Evolutionary conservation across 2,888 invertebrate genomes (phyloP).

Genomic region (Tyria jacobaeae): DNA sequence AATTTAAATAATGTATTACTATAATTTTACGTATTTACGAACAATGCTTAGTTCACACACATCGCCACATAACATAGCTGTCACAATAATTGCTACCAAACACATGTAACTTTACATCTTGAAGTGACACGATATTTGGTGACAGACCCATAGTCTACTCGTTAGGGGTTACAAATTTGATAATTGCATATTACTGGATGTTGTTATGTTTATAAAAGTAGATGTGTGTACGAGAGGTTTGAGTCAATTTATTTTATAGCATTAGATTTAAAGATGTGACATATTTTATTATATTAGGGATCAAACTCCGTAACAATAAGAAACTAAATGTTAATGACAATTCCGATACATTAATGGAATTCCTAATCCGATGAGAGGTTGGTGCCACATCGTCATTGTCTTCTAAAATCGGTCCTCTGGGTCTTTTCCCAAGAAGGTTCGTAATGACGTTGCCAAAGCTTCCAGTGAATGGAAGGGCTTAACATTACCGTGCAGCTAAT

Average conservation of each 20-base stretch:
- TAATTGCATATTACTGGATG: conserved; percentile 44
- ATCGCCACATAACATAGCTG: neutral
- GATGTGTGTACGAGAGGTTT: neutral
- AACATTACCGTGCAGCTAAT: too few species aligned
- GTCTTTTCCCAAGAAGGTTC: too few species aligned
- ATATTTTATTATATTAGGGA: neutral
- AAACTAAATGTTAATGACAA: neutral
- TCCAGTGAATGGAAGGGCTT: too few species aligned
- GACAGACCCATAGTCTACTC: conserved; percentile 44
- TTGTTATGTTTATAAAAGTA: conserved; percentile 12
- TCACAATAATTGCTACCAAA: neutral
- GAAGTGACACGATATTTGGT: conserved; percentile 28
- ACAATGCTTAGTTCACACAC: too few species aligned
- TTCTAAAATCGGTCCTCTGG: too few species aligned
- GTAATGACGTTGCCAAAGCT: too few species aligned
- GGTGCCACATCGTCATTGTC: too few species aligned
- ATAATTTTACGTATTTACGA: too few species aligned
- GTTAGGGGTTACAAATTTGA: conserved; percentile 54
- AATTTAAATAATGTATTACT: too few species aligned
- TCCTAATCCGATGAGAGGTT: too few species aligned
- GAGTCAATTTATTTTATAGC: neutral
- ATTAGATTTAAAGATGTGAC: neutral
- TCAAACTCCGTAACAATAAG: neutral
- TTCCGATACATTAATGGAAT: neutral
- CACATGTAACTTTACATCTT: neutral